Percentiles rank a stretch among this genome's conserved stretches.
These are phyloP conservation scores for Julus scandinavius DNA, from an alignment of 2,888 invertebrate genomes.

Conservation along the genomic window DNA sequence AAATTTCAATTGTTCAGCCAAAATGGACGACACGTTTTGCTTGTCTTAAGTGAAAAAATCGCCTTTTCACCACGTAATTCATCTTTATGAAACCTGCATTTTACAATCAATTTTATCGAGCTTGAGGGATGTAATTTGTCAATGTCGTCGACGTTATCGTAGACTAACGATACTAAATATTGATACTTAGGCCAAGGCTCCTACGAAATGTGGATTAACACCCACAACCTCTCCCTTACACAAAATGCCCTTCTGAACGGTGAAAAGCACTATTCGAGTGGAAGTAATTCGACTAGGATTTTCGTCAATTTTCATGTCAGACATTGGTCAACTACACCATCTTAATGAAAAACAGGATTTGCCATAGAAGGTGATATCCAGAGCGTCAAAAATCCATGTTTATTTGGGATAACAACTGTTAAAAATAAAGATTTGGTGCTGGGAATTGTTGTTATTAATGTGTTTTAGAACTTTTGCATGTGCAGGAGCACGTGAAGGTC, in stretches of 20 bases:
- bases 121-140: not conserved
- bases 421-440: no score
- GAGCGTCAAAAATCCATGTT: no score
- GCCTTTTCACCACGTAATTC: conserved; percentile 12
- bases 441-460: no score
- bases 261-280: no score
- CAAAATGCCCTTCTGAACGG: not conserved
- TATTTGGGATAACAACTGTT: no score
- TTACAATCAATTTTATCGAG: conserved; percentile 1
- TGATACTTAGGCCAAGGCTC: not conserved
- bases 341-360: no score
- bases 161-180: conserved; percentile 39
- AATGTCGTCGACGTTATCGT: conserved; percentile 9
- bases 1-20: conserved; percentile 8
- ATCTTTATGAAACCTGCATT: conserved; percentile 23
- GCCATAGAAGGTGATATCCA: no score
- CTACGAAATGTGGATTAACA: not conserved
- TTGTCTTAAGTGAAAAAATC: conserved; percentile 15
- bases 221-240: not conserved
- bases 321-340: no score
- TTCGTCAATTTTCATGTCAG: no score
- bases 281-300: no score
- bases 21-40: conserved; percentile 16
- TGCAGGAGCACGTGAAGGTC: no score
- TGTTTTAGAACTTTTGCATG: no score